These are phyloP conservation scores for Sigmodon hispidus DNA, from an alignment of 2,113 vertebrate species.

Conservation along the genomic window DNA sequence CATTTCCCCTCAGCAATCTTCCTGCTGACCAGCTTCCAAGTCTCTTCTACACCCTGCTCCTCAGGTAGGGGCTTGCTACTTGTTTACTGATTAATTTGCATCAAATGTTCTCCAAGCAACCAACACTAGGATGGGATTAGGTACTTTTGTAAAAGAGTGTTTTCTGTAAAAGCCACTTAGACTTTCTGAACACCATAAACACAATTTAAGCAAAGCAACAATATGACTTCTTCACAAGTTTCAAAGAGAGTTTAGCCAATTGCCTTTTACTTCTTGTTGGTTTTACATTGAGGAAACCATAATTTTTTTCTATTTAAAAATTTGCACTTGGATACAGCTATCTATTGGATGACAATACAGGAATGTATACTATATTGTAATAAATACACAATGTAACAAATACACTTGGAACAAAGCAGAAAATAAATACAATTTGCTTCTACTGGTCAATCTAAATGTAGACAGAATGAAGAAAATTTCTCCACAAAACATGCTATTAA, in stretches of 20 bases:
- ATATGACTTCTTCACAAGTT: background rate
- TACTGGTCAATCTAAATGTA: background rate
- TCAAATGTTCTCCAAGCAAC: constrained; percentile 61
- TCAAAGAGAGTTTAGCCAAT: background rate
- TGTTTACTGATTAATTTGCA: constrained; percentile 75
- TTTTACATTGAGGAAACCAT: constrained; percentile 32
- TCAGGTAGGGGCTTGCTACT: constrained; percentile 61
- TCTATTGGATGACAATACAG: background rate
- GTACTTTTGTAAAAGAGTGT: constrained; percentile 27
- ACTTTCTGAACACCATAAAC: constrained; percentile 47
- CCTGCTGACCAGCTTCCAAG: constrained; percentile 37
- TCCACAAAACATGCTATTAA: background rate
- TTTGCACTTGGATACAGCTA: background rate
- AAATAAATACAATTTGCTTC: constrained; percentile 24
- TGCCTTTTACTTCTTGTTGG: constrained; percentile 11
- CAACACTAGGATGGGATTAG: constrained; percentile 32
- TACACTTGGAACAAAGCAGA: background rate
- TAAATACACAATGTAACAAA: constrained; percentile 8
- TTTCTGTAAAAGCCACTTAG: constrained; percentile 52
- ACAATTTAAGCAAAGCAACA: constrained; percentile 51
- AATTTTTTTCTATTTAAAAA: background rate
- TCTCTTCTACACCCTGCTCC: background rate
- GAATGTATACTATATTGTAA: background rate
- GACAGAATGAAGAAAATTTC: background rate
- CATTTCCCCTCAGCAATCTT: constrained; percentile 51